Percentiles rank a stretch among this genome's conserved stretches.
Evolutionary conservation across 2,797 vertebrate genomes (phyloP).

Genomic region (Sebastes dallii): DNA sequence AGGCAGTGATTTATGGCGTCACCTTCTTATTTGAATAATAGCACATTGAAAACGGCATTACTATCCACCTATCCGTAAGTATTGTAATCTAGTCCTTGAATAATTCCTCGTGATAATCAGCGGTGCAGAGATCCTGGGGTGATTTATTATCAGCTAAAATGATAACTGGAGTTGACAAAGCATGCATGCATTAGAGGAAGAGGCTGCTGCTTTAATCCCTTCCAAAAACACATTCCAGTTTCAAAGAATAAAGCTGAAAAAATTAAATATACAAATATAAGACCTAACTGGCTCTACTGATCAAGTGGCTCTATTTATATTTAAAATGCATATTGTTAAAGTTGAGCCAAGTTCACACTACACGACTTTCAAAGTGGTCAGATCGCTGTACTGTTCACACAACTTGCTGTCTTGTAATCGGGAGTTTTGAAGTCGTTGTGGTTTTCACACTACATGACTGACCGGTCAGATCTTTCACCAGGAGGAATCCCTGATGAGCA

Average conservation of each 20-base stretch:
- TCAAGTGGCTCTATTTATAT: not conserved
- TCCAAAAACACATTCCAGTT: not conserved
- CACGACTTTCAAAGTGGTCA: not conserved
- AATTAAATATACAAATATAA: not conserved
- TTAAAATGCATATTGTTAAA: not conserved
- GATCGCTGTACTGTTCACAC: not conserved
- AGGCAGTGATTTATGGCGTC: slow-evolving; percentile 58
- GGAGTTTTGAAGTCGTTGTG: not conserved
- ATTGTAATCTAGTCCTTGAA: slow-evolving; percentile 71
- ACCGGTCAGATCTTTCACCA: not conserved
- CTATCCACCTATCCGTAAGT: slow-evolving; percentile 46
- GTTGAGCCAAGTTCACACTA: not conserved
- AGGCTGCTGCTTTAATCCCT: not conserved
- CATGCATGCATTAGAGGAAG: slow-evolving; percentile 20
- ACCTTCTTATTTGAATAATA: slow-evolving; percentile 64
- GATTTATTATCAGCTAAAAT: slow-evolving; percentile 62
- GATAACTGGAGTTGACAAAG: slow-evolving; percentile 53
- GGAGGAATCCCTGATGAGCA: not conserved
- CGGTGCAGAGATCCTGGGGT: slow-evolving; percentile 45
- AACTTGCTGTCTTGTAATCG: not conserved
- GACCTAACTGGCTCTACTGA: not conserved
- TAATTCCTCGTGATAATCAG: slow-evolving; percentile 63
- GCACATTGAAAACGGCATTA: slow-evolving; percentile 34
- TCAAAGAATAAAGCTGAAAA: not conserved
- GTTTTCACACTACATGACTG: not conserved